Percentiles rank a stretch among this genome's conserved stretches.
These are phyloP conservation scores for Luehdorfia chinensis DNA, from an alignment of 1,140 invertebrate genomes.

Conservation along the genomic window DNA sequence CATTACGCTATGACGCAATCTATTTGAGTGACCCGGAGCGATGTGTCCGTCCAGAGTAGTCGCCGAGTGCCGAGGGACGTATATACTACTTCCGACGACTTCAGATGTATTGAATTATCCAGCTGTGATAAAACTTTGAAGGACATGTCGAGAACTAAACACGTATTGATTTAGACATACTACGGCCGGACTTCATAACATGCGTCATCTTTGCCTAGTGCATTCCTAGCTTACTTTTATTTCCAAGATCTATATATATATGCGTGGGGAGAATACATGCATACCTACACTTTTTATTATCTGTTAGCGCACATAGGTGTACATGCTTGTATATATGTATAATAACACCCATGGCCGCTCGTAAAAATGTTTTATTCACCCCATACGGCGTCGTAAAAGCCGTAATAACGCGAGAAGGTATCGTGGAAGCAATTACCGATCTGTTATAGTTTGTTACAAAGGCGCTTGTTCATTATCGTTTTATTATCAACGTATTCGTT, in stretches of 20 bases:
- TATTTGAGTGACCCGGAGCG: slow-evolving; percentile 58
- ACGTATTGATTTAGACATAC: slow-evolving; percentile 5
- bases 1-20: slow-evolving; percentile 63
- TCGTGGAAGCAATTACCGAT: slow-evolving; percentile 75
- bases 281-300: slow-evolving; percentile 30
- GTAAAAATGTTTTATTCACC: slow-evolving; percentile 77
- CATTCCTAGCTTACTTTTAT: too few species aligned
- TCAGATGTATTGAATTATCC: slow-evolving; percentile 50
- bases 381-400: slow-evolving; percentile 74
- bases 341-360: slow-evolving; percentile 70
- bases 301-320: slow-evolving; percentile 30
- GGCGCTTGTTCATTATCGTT: slow-evolving; percentile 73
- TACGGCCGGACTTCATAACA: too few species aligned
- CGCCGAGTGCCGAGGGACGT: slow-evolving; percentile 32
- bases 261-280: slow-evolving; percentile 6
- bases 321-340: slow-evolving; percentile 39
- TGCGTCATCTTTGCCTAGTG: too few species aligned
- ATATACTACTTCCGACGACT: slow-evolving; percentile 37
- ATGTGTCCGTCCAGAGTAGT: slow-evolving; percentile 37
- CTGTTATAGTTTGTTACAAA: slow-evolving; percentile 77
- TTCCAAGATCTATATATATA: too few species aligned
- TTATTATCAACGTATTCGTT: slow-evolving; percentile 73
- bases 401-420: slow-evolving; percentile 74
- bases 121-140: slow-evolving; percentile 37
- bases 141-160: slow-evolving; percentile 12